Conservation (phyloP, 2,113 vertebrate genomes). For the Lasiurus borealis region DNA sequence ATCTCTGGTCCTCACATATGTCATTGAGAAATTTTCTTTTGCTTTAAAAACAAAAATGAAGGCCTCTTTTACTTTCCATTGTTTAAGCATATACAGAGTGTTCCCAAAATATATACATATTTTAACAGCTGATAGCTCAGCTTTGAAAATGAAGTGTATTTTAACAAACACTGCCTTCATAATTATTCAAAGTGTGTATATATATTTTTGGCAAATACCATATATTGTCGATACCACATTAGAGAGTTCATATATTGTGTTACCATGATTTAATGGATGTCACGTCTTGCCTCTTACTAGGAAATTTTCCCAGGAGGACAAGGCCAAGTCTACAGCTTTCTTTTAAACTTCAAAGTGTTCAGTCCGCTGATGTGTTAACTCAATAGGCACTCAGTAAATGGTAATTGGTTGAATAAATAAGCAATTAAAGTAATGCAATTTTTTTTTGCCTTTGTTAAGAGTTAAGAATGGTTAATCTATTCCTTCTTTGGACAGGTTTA, state of each 20-base stretch:
- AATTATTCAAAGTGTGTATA: too few species aligned
- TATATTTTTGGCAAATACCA: too few species aligned
- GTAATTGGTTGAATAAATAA: constrained; percentile 82
- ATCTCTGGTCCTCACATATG: background rate
- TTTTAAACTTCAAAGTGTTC: constrained; percentile 63
- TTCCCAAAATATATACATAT: too few species aligned
- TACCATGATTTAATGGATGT: background rate
- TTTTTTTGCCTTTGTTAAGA: constrained; percentile 81
- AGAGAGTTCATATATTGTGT: background rate
- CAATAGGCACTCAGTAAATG: constrained; percentile 64
- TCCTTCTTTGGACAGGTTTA: background rate
- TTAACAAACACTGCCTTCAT: too few species aligned
- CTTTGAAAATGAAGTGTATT: too few species aligned
- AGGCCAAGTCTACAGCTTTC: constrained; percentile 57
- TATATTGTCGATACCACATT: background rate
- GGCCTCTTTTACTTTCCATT: background rate
- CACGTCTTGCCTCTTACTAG: constrained; percentile 39
- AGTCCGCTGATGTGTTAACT: constrained; percentile 49
- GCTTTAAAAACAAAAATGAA: background rate
- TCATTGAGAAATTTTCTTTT: background rate
- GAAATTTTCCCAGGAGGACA: constrained; percentile 67
- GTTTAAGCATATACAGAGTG: background rate
- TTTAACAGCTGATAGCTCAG: too few species aligned
- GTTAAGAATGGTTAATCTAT: constrained; percentile 78
- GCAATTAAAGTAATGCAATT: constrained; percentile 79